phyloP scores from a whole-genome alignment of 2,888 invertebrate genomes.

The Megalurothrips usitatus region DNA sequence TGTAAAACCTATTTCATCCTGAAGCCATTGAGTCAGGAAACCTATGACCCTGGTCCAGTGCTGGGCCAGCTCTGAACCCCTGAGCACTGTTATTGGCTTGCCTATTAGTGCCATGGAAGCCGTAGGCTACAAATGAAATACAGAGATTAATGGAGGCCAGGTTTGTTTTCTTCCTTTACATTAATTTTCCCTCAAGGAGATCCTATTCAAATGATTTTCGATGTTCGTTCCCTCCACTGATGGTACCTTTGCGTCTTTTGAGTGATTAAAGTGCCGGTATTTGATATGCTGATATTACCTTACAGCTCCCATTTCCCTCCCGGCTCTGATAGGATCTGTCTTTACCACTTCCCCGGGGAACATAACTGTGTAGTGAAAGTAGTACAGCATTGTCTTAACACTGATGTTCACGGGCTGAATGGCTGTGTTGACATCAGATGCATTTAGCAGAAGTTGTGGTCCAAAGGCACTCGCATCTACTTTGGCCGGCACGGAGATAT shows the following conservation, averaged over 20 bases:
- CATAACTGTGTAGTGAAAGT: not conserved
- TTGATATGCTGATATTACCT: not conserved
- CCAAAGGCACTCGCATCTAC: not conserved
- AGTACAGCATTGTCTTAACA: not conserved
- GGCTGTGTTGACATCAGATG: not conserved
- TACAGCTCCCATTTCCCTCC: not conserved
- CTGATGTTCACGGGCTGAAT: not conserved
- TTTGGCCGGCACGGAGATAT: not conserved
- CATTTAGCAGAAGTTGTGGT: not conserved
- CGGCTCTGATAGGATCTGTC: not conserved
- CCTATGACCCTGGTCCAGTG: not conserved
- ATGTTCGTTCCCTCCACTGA: too few relatives aligned
- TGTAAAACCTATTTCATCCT: not conserved
- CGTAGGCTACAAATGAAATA: not conserved
- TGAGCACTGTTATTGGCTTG: not conserved
- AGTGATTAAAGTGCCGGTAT: not conserved
- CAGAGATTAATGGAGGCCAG: too few relatives aligned
- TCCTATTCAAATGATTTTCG: too few relatives aligned
- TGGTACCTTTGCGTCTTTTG: too few relatives aligned
- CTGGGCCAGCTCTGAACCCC: not conserved
- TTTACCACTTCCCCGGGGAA: not conserved
- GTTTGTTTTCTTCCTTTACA: too few relatives aligned
- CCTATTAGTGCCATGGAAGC: not conserved
- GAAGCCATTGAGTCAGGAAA: not conserved
- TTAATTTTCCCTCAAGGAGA: too few relatives aligned